Evolutionary conservation across 2,797 vertebrate genomes (phyloP).

Genomic region (Rhyacichthys aspro): DNA sequence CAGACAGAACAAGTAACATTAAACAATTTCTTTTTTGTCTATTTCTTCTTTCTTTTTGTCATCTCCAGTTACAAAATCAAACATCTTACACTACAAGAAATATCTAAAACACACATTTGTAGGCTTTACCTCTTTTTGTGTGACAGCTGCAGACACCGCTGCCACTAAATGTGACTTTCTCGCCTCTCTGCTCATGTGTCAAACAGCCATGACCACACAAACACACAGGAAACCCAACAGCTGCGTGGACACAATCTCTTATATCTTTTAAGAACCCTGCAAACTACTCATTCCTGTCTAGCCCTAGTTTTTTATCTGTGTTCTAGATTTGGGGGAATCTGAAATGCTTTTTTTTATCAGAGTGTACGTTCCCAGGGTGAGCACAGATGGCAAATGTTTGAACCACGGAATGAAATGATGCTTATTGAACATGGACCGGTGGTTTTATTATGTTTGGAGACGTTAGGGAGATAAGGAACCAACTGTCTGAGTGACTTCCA

Average conservation of each 20-base stretch:
- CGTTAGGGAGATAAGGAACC: constrained; percentile 62
- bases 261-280: background rate
- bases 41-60: constrained; percentile 10
- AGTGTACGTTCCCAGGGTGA: constrained; percentile 5
- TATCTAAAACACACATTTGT: background rate
- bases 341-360: no score
- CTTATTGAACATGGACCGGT: constrained; percentile 56
- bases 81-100: constrained; percentile 9
- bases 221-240: constrained; percentile 38
- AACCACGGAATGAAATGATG: constrained; percentile 22
- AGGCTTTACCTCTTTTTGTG: constrained; percentile 18
- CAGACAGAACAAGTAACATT: no score
- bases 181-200: constrained; percentile 40
- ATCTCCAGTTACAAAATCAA: constrained; percentile 17
- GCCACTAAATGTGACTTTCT: constrained; percentile 38
- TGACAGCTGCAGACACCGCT: constrained; percentile 40
- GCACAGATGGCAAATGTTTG: constrained; percentile 27
- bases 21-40: constrained; percentile 5
- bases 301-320: constrained; percentile 5
- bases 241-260: constrained; percentile 28
- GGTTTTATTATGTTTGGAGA: constrained; percentile 68
- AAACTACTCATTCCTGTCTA: constrained; percentile 2
- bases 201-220: constrained; percentile 12
- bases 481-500: constrained; percentile 32
- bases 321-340: background rate